phyloP scores from a whole-genome alignment of 2,113 vertebrate species.

The Rutilus rutilus region DNA sequence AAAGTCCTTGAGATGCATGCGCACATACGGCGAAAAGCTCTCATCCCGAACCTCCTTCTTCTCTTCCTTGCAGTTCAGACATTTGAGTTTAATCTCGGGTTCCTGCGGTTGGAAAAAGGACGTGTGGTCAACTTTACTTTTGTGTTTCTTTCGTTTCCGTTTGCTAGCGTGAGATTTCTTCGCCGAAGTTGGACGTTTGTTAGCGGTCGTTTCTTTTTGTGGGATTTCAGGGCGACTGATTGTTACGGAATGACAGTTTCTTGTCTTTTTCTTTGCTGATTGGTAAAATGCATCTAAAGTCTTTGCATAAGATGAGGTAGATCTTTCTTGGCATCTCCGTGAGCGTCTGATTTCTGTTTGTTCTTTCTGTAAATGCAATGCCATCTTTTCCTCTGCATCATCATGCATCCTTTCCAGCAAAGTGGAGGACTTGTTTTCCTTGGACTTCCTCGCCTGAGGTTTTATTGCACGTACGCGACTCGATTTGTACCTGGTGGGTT shows the following conservation, averaged over 20 bases:
- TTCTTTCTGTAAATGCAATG: conserved; percentile 42
- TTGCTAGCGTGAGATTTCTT: conserved; percentile 62
- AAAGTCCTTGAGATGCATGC: conserved; percentile 57
- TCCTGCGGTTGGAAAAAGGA: conserved; percentile 76
- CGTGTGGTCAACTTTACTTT: not conserved
- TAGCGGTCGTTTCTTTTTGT: not conserved
- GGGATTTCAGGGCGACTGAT: not conserved
- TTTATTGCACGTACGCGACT: conserved; percentile 61
- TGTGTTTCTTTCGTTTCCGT: conserved; percentile 65
- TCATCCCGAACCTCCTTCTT: conserved; percentile 66
- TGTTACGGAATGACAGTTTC: conserved; percentile 11
- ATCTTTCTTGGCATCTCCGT: conserved; percentile 57
- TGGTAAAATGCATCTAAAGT: conserved; percentile 2
- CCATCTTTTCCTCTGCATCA: conserved; percentile 40
- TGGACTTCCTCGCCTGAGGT: conserved; percentile 18
- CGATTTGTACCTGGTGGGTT: conserved; percentile 68
- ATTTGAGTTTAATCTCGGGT: conserved; percentile 78
- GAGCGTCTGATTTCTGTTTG: conserved; percentile 51
- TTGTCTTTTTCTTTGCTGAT: conserved; percentile 27
- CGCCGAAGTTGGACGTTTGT: not conserved
- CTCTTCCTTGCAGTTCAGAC: conserved; percentile 73
- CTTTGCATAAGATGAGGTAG: conserved; percentile 72
- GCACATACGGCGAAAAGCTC: conserved; percentile 74
- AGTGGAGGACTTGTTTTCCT: not conserved
- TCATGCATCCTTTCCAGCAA: conserved; percentile 21